These are phyloP conservation scores for Myotis davidii DNA, from an alignment of 2,113 vertebrate genomes.

Conservation along the genomic window DNA sequence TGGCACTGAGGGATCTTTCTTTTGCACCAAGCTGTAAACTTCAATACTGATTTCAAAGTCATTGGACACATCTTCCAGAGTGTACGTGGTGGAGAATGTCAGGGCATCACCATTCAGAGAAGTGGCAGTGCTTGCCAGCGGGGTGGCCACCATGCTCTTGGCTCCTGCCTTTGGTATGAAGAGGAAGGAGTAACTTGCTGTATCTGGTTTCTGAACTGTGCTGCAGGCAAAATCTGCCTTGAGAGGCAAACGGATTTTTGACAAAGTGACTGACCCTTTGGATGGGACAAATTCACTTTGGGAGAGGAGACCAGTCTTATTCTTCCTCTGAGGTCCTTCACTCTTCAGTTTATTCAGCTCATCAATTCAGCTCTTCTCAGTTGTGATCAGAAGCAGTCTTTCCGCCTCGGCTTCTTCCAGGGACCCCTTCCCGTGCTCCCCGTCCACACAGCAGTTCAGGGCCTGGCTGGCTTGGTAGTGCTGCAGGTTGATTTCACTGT, in stretches of 20 bases:
- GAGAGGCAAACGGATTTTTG: conserved; percentile 94
- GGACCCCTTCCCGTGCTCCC: conserved; percentile 96
- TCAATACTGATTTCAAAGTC: conserved; percentile 94
- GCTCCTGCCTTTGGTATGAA: conserved; percentile 92
- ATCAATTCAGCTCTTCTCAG: conserved; percentile 93
- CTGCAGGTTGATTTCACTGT: conserved; percentile 95
- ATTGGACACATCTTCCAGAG: conserved; percentile 92
- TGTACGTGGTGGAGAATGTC: conserved; percentile 92
- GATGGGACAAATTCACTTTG: conserved; percentile 84
- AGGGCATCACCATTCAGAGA: conserved; percentile 95
- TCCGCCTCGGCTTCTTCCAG: conserved; percentile 97
- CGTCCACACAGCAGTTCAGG: conserved; percentile 96
- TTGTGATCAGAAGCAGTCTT: conserved; percentile 94
- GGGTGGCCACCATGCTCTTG: conserved; percentile 93
- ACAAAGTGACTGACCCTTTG: conserved; percentile 91
- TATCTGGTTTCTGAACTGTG: conserved; percentile 92
- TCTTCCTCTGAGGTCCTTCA: conserved; percentile 85
- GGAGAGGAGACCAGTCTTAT: conserved; percentile 65
- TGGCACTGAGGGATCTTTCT: conserved; percentile 84
- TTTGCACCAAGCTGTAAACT: conserved; percentile 94
- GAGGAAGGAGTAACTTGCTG: conserved; percentile 94
- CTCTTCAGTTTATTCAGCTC: conserved; percentile 91
- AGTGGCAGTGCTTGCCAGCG: conserved; percentile 89
- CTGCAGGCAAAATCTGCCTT: conserved; percentile 97
- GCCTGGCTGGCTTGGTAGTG: conserved; percentile 98